phyloP scores from a whole-genome alignment of 2,888 invertebrate genomes.

The Apotomis turbidana region DNA sequence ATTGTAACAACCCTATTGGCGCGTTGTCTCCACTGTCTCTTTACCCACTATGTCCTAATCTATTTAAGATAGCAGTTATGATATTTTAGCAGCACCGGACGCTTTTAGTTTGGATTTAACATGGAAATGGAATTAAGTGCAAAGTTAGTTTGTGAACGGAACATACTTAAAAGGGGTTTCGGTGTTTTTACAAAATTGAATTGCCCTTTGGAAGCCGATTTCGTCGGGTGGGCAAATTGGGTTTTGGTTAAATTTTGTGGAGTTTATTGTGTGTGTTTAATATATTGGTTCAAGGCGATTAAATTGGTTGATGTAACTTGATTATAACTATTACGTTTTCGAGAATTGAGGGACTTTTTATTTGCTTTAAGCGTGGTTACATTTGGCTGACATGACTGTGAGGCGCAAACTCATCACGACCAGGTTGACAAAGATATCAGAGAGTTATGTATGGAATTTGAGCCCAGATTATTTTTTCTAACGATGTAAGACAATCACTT shows the following conservation, averaged over 20 bases:
- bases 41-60: slow-evolving; percentile 11
- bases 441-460: no score
- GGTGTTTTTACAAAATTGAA: slow-evolving; percentile 7
- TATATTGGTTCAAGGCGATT: not conserved
- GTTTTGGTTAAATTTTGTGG: slow-evolving; percentile 6
- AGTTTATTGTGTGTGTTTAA: not conserved
- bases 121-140: slow-evolving; percentile 37
- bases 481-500: no score
- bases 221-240: slow-evolving; percentile 9
- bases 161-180: slow-evolving; percentile 21
- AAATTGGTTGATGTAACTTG: not conserved
- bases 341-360: no score
- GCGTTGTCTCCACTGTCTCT: not conserved
- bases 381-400: no score
- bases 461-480: no score
- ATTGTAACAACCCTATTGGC: no score
- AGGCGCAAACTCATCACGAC: no score
- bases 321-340: no score
- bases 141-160: slow-evolving; percentile 28
- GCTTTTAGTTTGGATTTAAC: slow-evolving; percentile 41
- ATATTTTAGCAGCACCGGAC: slow-evolving; percentile 24
- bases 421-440: no score
- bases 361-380: no score
- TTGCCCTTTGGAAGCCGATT: slow-evolving; percentile 4
- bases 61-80: slow-evolving; percentile 38